phyloP scores from a whole-genome alignment of 1,140 invertebrate genomes.

The Nasonia vitripennis region DNA sequence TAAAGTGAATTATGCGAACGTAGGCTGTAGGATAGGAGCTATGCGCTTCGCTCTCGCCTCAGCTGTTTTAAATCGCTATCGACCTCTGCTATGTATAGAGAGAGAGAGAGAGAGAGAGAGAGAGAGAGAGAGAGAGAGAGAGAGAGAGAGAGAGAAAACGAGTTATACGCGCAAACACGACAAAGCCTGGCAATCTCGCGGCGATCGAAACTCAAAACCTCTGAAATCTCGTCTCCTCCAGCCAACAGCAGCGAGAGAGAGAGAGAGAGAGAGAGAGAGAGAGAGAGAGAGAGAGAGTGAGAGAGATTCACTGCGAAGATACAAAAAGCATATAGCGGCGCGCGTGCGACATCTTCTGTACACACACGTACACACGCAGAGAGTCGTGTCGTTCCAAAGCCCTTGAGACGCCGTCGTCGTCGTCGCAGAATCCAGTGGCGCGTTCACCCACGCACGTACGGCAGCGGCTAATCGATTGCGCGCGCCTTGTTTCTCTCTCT shows the following conservation, averaged over 20 bases:
- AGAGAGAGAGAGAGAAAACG: too few relatives aligned
- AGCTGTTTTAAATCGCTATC: too few relatives aligned
- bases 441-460: constrained; percentile 21
- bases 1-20: constrained; percentile 42
- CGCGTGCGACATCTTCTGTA: neutral
- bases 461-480: constrained; percentile 9
- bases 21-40: neutral
- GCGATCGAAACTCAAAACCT: neutral
- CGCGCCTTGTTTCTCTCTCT: neutral
- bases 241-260: too few relatives aligned
- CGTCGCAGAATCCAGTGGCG: neutral
- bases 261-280: too few relatives aligned
- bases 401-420: constrained; percentile 12
- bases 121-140: too few relatives aligned
- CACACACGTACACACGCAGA: neutral
- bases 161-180: too few relatives aligned
- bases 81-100: too few relatives aligned
- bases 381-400: neutral
- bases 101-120: too few relatives aligned
- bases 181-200: too few relatives aligned
- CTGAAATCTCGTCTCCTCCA: neutral
- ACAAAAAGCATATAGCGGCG: neutral
- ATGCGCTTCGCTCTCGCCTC: neutral
- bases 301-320: neutral
- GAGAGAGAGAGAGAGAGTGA: neutral